phyloP scores from a whole-genome alignment of 2,888 invertebrate genomes.

The Sphinx pinastri region DNA sequence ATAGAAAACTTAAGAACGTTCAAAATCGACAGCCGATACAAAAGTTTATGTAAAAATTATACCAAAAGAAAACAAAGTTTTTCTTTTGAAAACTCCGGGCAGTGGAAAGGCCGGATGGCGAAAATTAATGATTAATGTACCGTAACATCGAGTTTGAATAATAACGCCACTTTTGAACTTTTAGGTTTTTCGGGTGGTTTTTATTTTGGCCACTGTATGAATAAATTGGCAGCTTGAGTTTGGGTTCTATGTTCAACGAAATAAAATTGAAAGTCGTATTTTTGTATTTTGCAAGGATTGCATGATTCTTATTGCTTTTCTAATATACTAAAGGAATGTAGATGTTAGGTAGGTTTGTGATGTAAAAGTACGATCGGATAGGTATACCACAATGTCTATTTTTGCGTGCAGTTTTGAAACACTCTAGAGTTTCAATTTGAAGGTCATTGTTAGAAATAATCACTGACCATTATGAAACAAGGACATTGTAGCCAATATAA shows the following conservation, averaged over 20 bases:
- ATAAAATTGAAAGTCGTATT: background rate
- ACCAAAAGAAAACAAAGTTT: conserved; percentile 24
- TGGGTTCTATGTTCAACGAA: background rate
- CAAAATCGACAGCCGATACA: conserved; percentile 20
- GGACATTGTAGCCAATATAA: no score
- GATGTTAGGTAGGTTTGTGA: no score
- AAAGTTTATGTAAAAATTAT: conserved; percentile 30
- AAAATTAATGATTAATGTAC: conserved; percentile 51
- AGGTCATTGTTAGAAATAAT: no score
- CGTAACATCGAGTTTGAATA: conserved; percentile 39
- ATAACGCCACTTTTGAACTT: conserved; percentile 28
- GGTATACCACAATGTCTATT: no score
- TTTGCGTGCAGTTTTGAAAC: no score
- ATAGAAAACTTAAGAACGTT: background rate
- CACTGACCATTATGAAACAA: no score
- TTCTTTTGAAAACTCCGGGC: conserved; percentile 25
- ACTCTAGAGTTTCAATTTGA: no score
- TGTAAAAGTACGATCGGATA: no score
- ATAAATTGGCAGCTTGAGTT: conserved; percentile 14
- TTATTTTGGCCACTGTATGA: conserved; percentile 5
- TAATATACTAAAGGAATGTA: no score
- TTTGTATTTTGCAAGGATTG: background rate
- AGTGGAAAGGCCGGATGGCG: conserved; percentile 34
- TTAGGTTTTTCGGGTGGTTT: conserved; percentile 18
- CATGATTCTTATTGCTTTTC: no score